A percentile compares a stretch with the other conserved stretches of the same genome.
These are phyloP conservation scores for Heteromurus nitidus DNA, from an alignment of 2,888 invertebrate species.

Conservation along the genomic window DNA sequence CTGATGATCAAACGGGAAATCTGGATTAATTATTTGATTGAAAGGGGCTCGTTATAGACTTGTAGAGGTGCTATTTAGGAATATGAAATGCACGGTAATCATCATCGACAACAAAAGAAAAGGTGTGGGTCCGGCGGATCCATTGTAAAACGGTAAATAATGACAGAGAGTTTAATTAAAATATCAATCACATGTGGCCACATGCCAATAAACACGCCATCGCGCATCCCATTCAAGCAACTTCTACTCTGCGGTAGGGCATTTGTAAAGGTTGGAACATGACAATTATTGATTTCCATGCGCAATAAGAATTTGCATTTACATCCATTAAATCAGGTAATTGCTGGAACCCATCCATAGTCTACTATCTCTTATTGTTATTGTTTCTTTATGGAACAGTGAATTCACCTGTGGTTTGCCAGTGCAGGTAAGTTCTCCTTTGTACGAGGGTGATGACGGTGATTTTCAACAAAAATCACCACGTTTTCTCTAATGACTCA, in stretches of 20 bases:
- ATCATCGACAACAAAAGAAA: no score
- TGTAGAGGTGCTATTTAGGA: no score
- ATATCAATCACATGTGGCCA: background rate
- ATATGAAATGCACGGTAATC: no score
- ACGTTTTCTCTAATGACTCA: slow-evolving; percentile 10
- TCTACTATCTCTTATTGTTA: no score
- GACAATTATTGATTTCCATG: background rate
- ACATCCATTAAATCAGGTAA: background rate
- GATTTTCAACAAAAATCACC: background rate
- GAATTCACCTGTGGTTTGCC: no score
- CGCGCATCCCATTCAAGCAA: background rate
- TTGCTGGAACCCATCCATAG: background rate
- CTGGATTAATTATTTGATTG: no score
- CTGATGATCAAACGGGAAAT: no score
- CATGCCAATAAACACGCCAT: background rate
- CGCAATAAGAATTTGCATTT: background rate
- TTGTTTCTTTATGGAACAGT: no score
- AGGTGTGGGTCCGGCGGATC: no score
- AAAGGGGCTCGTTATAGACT: no score
- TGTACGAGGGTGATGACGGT: background rate
- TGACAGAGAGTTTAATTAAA: slow-evolving; percentile 7
- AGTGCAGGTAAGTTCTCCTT: no score
- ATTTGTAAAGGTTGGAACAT: background rate
- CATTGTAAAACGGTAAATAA: slow-evolving; percentile 17
- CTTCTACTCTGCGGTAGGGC: background rate